Conservation (phyloP, 2,888 invertebrate genomes). For the Galeopsomyia nigrocyanea region DNA sequence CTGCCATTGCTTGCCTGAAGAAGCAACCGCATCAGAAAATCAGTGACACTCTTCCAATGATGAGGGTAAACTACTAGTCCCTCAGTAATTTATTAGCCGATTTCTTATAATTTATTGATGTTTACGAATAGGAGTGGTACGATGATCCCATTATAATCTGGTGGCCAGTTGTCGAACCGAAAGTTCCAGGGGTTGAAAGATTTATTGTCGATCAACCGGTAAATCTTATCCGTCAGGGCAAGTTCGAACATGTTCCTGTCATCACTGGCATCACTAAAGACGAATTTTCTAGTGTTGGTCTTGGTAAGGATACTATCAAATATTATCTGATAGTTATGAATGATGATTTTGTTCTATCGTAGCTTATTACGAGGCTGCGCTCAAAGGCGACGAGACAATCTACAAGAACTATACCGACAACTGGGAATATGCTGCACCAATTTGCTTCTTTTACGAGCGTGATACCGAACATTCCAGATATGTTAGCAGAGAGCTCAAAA, state of each 20-base stretch:
- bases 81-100: background rate
- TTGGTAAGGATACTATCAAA: too few species aligned
- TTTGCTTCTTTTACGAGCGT: slow-evolving; percentile 74
- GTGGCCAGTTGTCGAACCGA: slow-evolving; percentile 76
- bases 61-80: too few species aligned
- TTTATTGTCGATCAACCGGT: slow-evolving; percentile 76
- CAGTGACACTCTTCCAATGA: slow-evolving; percentile 2
- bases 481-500: slow-evolving; percentile 70
- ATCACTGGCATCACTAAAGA: slow-evolving; percentile 77
- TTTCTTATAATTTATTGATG: background rate
- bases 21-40: slow-evolving; percentile 62
- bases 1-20: slow-evolving; percentile 75
- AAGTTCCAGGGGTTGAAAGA: slow-evolving; percentile 75
- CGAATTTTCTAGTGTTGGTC: slow-evolving; percentile 76
- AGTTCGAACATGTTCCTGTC: slow-evolving; percentile 75
- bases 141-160: slow-evolving; percentile 72
- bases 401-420: slow-evolving; percentile 71
- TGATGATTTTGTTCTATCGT: too few species aligned
- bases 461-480: slow-evolving; percentile 69
- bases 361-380: background rate
- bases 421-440: slow-evolving; percentile 75
- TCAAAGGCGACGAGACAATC: slow-evolving; percentile 19
- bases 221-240: slow-evolving; percentile 71
- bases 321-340: too few species aligned
- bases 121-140: slow-evolving; percentile 70